Base-by-base conservation (phyloP, 2,113 vertebrate species). In the Triplophysa rosa region DNA sequence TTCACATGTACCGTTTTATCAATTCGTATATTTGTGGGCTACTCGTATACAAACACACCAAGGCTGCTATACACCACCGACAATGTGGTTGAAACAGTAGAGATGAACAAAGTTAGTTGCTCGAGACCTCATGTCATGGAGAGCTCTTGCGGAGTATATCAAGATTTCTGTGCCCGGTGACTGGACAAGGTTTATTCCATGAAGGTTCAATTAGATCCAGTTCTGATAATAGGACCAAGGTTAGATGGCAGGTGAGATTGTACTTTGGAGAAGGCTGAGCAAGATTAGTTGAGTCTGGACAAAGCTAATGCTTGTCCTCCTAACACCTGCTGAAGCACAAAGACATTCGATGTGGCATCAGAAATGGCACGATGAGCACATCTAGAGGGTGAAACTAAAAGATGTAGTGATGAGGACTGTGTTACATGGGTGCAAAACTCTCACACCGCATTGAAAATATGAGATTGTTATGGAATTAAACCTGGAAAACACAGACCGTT, bases 131-230 rank as follows among this genome's bases (percentile, higher is more conserved):
- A n/a, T 82, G 79, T 83, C 84, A 82, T 67, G 63, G 84, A 81
- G 63, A 82, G 72, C 45, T 87, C 82, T 80, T 84, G 68, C 24
- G 80, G 84, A 84, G 84, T 84, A 82, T 82, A 87, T 88, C 83
- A 86, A 83, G 84, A 75, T 84, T 78, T 78, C 79, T 47, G 64
- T 80, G 81, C 81, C 80, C 82, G 79, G 66, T 78, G 81, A 88
- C 84, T 80, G 81, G 86, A 83, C 83, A 85, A 87, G 82, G 81
- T 85, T 82, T 85, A 77, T 85, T 84, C 80, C 80, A 74, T 83
- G 62, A 78, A 81, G 81, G 80, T 87, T 88, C 84, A 87, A 84
- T 88, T 80, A 88, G 84, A 88, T 88, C 72, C 82, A 73, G 83
- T 84, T 87, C 83, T 83, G 81, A 87, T 87, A 85, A 87, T 82